Evolutionary conservation across 1,140 invertebrate species (phyloP).

Genomic region (Papilio machaon): DNA sequence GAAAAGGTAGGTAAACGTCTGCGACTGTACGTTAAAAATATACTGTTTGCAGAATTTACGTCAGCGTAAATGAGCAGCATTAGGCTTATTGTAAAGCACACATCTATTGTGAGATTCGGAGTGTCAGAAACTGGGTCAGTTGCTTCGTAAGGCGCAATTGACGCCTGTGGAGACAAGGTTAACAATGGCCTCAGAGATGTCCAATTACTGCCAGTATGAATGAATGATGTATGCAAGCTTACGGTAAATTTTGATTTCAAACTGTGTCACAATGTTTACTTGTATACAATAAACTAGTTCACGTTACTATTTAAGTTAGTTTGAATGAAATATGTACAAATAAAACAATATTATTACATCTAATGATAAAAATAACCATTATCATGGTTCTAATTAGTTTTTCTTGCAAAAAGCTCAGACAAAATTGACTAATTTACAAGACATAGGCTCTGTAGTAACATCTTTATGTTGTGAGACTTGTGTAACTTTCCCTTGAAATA

Average conservation of each 20-base stretch:
- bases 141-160: constrained; percentile 67
- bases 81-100: constrained; percentile 60
- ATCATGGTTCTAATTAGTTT: no score
- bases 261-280: constrained; percentile 1
- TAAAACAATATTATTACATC: not conserved
- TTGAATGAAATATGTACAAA: not conserved
- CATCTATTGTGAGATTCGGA: constrained; percentile 67
- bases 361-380: no score
- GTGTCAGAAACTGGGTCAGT: constrained; percentile 74
- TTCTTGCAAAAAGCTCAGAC: no score
- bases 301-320: not conserved
- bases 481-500: no score
- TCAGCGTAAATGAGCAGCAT: constrained; percentile 43
- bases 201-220: constrained; percentile 48
- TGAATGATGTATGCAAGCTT: constrained; percentile 38
- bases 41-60: constrained; percentile 36
- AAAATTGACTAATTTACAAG: no score
- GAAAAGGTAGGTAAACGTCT: not conserved
- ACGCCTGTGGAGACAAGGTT: constrained; percentile 47
- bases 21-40: constrained; percentile 39
- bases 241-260: constrained; percentile 38
- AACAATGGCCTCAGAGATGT: constrained; percentile 53
- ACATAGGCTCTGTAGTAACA: no score
- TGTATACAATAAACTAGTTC: not conserved
- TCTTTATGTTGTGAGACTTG: no score